A percentile compares a stretch with the other conserved stretches of the same genome.
Conservation (phyloP, 2,888 invertebrate species). For the Resseliella maxima region DNA sequence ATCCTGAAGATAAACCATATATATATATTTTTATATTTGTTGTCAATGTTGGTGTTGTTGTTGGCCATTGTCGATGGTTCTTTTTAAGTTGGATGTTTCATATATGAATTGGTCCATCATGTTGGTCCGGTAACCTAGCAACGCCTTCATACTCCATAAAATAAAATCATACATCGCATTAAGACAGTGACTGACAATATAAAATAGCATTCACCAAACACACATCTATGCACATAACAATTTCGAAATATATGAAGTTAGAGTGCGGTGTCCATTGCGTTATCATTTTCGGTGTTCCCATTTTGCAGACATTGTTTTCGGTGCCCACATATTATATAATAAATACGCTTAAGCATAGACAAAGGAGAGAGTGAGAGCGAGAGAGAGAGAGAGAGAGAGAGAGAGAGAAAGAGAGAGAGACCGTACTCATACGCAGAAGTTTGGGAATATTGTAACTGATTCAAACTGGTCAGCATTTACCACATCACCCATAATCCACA, state of each 20-base stretch:
- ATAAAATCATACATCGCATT: conserved; percentile 33
- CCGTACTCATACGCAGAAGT: neutral
- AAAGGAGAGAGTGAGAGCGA: neutral
- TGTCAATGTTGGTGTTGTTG: conserved; percentile 20
- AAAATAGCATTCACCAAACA: neutral
- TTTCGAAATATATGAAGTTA: neutral
- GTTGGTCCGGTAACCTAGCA: conserved; percentile 13
- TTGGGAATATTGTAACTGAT: conserved; percentile 45
- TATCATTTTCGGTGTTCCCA: conserved; percentile 36
- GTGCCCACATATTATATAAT: conserved; percentile 46
- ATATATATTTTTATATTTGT: conserved; percentile 1
- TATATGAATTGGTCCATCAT: neutral
- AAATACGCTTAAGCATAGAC: neutral
- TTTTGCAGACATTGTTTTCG: conserved; percentile 51
- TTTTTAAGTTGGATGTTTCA: neutral
- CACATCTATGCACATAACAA: no score
- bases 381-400: neutral
- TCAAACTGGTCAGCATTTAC: conserved; percentile 33
- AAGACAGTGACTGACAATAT: conserved; percentile 51
- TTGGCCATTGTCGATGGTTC: neutral
- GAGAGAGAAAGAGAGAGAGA: neutral
- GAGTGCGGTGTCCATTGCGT: conserved; percentile 41
- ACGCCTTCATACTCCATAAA: conserved; percentile 51
- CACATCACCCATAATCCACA: conserved; percentile 51
- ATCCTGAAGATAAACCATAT: conserved; percentile 32